Evolutionary conservation across 1,140 invertebrate species (phyloP).

Genomic region (Hydropsyche tenuis): DNA sequence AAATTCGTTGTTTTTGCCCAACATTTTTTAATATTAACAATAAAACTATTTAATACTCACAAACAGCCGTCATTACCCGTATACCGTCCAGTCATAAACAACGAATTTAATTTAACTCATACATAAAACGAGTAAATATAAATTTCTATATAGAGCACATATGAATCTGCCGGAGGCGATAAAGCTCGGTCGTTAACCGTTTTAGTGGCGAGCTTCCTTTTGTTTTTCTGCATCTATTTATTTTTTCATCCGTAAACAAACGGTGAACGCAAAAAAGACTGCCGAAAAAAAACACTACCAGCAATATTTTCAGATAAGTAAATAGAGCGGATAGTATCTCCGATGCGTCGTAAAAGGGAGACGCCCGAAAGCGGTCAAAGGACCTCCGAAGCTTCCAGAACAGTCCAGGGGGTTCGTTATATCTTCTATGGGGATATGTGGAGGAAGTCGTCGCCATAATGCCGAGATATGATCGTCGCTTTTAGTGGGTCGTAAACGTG

Average conservation of each 20-base stretch:
- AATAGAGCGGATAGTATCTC: conserved; percentile 16
- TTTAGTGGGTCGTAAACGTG: conserved; percentile 30
- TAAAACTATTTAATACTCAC: too few species aligned
- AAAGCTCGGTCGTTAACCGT: conserved; percentile 14
- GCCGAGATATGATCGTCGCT: conserved; percentile 32
- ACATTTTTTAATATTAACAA: too few species aligned
- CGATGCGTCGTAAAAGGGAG: not conserved
- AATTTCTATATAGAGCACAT: conserved; percentile 6
- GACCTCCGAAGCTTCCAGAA: too few species aligned
- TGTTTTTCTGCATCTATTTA: conserved; percentile 14
- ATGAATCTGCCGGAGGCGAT: conserved; percentile 18
- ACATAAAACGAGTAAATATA: not conserved
- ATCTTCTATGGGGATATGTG: too few species aligned
- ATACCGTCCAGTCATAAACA: not conserved
- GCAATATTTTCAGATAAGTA: conserved; percentile 18
- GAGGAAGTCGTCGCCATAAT: conserved; percentile 23
- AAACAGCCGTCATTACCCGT: too few species aligned
- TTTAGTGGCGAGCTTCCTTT: conserved; percentile 6
- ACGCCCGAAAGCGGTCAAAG: too few species aligned
- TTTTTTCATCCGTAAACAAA: conserved; percentile 5
- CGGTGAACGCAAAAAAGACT: conserved; percentile 15
- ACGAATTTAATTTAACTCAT: not conserved
- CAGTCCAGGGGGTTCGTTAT: too few species aligned
- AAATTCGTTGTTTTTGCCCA: too few species aligned
- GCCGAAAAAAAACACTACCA: not conserved